Base-by-base conservation (phyloP, 2,888 invertebrate genomes). In the Apomyelois bistriatella region DNA sequence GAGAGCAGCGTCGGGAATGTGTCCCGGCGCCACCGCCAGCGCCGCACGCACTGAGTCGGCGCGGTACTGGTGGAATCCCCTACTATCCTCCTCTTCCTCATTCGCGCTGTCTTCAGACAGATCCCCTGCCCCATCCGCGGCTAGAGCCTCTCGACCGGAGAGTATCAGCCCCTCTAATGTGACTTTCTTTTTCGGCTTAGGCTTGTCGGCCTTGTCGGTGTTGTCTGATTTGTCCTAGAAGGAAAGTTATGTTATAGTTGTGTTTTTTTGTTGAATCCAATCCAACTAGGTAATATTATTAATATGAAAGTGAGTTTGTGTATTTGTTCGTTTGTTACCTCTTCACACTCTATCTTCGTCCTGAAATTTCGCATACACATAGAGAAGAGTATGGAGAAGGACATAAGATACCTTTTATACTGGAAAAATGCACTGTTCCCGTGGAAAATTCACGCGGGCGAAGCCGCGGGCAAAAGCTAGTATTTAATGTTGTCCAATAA, bases 1-100 rank as follows among this genome's bases (percentile, higher is more conserved):
- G 92, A 98, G 96, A 51, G 97, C 97, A 8, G 99, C 99, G 91
- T 99, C 99, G 8, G 99, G 99, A 74, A 99, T 99, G 64, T 94
- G 95, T 12, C 98, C 98, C 74, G 96, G 95, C 84, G 83, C 83
- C 52, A 95, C 95, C 46, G 84, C 79, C 59, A 97, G 89, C 66
- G 97, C 93, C 68, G 94, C 93, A 74, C 95, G 94, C 69, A 97
- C 93, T 60, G 94, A 93, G 75, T 96, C 95, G 53, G 90, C 85
- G 55, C 87, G 89, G 79, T 87, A 89, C 72, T 69, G 79, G 74
- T 88, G 90, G 79, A 88, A 88, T 63, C 85, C 85, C 72, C 84
- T 74, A 64, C 70, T 78, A 66, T 84, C 78, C 56, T 74, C 79
- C 12, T 88, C 91, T 38, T 79, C 84, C 81, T 58, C 92, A 91